Conservation (phyloP, 2,113 vertebrate species). For the Salvelinus fontinalis region DNA sequence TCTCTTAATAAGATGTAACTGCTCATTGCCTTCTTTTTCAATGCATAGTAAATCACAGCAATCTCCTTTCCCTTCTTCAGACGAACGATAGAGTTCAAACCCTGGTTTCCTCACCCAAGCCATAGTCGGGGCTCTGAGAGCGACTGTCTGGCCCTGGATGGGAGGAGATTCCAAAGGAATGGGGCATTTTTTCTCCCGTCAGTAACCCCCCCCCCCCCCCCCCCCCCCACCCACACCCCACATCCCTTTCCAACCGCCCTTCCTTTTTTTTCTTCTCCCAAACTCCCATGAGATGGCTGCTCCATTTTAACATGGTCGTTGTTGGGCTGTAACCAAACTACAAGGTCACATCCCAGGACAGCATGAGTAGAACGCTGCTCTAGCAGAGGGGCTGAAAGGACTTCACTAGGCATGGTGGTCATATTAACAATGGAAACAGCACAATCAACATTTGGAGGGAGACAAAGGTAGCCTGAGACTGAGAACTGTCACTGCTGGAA, state of each 20-base stretch:
- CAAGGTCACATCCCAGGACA: conserved; percentile 31
- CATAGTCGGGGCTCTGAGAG: conserved; percentile 34
- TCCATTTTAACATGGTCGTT: conserved; percentile 44
- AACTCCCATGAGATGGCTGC: conserved; percentile 43
- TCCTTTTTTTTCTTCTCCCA: conserved; percentile 22
- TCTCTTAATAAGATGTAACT: too few relatives aligned
- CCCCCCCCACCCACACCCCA: too few relatives aligned
- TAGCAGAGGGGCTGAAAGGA: conserved; percentile 38
- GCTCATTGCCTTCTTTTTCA: too few relatives aligned
- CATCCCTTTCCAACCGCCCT: conserved; percentile 26
- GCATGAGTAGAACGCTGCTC: conserved; percentile 21
- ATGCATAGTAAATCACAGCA: background rate
- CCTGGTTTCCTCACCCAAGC: conserved; percentile 16
- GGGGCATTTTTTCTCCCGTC: conserved; percentile 63
- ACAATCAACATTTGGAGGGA: conserved; percentile 54
- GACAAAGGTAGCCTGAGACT: conserved; percentile 39
- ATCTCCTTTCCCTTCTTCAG: conserved; percentile 18
- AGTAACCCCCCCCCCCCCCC: conserved; percentile 31
- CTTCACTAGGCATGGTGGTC: conserved; percentile 49
- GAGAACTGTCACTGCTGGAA: conserved; percentile 38
- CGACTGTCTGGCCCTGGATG: conserved; percentile 42
- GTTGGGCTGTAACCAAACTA: conserved; percentile 28
- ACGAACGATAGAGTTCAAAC: conserved; percentile 48
- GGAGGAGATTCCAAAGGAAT: conserved; percentile 68
- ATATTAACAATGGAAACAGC: conserved; percentile 64